Evolutionary conservation across 2,888 invertebrate genomes (phyloP).

Genomic region (Drosophila maculinotata): DNA sequence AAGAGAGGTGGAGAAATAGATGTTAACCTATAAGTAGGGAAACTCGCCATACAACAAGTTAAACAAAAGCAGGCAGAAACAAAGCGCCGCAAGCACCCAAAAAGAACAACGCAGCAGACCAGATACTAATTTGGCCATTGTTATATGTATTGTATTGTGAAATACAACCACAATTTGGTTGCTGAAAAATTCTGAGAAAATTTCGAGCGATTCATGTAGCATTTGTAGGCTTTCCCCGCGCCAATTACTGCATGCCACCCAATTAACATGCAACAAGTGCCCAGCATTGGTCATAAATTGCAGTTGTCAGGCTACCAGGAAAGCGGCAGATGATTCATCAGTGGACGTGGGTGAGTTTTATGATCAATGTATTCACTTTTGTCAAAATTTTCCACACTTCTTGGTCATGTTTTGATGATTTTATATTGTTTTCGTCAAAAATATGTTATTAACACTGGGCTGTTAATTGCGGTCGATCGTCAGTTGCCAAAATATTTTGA

Average conservation of each 20-base stretch:
- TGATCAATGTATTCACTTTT: constrained; percentile 30
- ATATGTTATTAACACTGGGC: constrained; percentile 43
- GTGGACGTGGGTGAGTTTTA: neutral
- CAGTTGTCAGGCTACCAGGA: constrained; percentile 60
- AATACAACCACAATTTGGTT: neutral
- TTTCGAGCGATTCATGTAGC: constrained; percentile 20
- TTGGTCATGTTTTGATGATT: constrained; percentile 1
- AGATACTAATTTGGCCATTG: constrained; percentile 50
- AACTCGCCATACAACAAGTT: constrained; percentile 7
- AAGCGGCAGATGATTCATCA: constrained; percentile 52
- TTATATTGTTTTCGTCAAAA: constrained; percentile 42
- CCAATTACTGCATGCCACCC: constrained; percentile 21
- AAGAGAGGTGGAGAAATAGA: constrained; percentile 4
- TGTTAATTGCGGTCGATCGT: constrained; percentile 27
- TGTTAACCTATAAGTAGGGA: constrained; percentile 9
- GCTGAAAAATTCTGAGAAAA: constrained; percentile 54
- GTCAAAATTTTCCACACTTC: constrained; percentile 53
- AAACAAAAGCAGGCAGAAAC: constrained; percentile 44
- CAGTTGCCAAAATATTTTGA: constrained; percentile 1
- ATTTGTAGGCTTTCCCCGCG: constrained; percentile 50
- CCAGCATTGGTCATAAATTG: constrained; percentile 23
- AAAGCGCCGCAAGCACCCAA: constrained; percentile 38
- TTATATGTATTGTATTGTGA: constrained; percentile 27
- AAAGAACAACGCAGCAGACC: constrained; percentile 20
- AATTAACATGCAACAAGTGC: constrained; percentile 72